A percentile compares a stretch with the other conserved stretches of the same genome.
phyloP scores from a whole-genome alignment of 35 echinoderm and acorn worm genomes.

The Ophioderma brevispina region DNA sequence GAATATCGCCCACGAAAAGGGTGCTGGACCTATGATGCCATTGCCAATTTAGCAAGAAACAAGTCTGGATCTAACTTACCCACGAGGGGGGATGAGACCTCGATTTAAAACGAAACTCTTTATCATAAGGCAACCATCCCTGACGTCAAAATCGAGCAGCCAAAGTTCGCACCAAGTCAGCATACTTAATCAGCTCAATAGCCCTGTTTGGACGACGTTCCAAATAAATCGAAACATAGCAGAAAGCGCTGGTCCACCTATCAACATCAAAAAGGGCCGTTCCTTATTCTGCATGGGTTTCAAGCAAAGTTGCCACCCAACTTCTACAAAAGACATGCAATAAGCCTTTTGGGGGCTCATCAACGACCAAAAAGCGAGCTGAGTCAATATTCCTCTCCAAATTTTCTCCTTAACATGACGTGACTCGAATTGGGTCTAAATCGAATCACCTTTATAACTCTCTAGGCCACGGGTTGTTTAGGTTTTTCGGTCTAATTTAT shows the following conservation, averaged over 20 bases:
- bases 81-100: background rate
- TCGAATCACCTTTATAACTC: too few species aligned
- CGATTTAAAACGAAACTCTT: background rate
- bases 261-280: background rate
- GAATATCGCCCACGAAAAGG: background rate
- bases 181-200: background rate
- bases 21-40: background rate
- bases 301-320: background rate
- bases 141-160: background rate
- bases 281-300: background rate
- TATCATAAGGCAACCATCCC: background rate
- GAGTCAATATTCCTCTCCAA: too few species aligned
- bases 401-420: too few species aligned
- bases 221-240: background rate
- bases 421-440: too few species aligned
- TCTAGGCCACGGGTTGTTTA: too few species aligned
- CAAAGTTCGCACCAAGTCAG: background rate
- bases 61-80: background rate
- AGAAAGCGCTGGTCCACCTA: background rate
- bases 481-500: too few species aligned
- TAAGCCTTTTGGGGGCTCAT: too few species aligned
- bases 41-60: background rate
- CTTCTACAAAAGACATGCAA: too few species aligned
- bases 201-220: background rate
- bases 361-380: too few species aligned